A percentile compares a stretch with the other conserved stretches of the same genome.
Conservation (phyloP, 2,797 vertebrate genomes). For the Rhynchonycteris naso region DNA sequence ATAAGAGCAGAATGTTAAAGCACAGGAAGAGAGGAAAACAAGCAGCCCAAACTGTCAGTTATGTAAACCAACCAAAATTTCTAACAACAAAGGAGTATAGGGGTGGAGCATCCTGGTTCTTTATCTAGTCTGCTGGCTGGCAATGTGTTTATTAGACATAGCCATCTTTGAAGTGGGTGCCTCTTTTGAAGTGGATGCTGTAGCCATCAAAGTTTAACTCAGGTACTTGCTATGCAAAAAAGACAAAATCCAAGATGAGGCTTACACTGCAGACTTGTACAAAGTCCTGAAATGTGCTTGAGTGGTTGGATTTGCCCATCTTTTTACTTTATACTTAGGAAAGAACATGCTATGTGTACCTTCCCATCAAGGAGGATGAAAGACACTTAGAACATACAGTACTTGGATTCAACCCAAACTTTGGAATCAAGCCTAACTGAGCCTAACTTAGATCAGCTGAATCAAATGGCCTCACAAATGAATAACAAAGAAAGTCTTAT, state of each 20-base stretch:
- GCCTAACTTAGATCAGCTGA: neutral
- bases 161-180: neutral
- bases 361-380: neutral
- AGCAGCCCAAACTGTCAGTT: neutral
- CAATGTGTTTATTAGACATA: neutral
- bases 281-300: neutral
- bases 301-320: neutral
- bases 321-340: neutral
- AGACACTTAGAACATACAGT: neutral
- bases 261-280: neutral
- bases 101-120: neutral
- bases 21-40: neutral
- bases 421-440: neutral
- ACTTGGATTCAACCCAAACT: neutral
- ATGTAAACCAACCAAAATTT: neutral
- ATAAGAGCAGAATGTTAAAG: neutral
- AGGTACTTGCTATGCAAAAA: neutral
- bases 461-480: neutral
- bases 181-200: neutral
- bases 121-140: neutral
- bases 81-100: neutral
- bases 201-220: neutral
- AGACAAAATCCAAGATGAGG: neutral
- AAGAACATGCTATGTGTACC: neutral
- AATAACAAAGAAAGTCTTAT: neutral